Evolutionary conservation across 2,888 invertebrate species (phyloP).

Genomic region (Apamea epomidion): DNA sequence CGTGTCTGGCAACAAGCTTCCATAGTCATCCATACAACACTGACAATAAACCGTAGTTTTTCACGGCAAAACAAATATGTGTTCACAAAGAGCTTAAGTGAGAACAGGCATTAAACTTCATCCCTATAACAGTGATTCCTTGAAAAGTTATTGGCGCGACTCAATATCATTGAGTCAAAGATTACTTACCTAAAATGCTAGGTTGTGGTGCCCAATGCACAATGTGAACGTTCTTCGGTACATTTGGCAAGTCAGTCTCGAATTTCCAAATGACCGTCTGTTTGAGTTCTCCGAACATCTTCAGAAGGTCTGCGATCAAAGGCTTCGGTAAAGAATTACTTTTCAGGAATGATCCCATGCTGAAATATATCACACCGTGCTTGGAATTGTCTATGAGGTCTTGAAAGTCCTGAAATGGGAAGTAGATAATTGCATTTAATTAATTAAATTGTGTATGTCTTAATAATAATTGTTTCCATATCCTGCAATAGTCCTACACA

Average conservation of each 20-base stretch:
- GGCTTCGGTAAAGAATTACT: slow-evolving; percentile 74
- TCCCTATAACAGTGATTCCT: neutral
- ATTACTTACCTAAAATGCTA: slow-evolving; percentile 77
- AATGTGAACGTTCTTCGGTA: slow-evolving; percentile 80
- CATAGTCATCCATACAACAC: too few species aligned
- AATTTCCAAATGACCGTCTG: slow-evolving; percentile 84
- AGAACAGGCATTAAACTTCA: neutral
- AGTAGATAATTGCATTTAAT: neutral
- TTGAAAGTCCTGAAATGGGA: slow-evolving; percentile 78
- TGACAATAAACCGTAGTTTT: too few species aligned
- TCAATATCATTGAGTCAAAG: neutral
- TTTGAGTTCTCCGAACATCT: slow-evolving; percentile 76
- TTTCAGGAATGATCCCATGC: slow-evolving; percentile 79
- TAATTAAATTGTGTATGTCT: neutral
- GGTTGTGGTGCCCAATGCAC: slow-evolving; percentile 83
- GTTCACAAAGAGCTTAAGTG: too few species aligned
- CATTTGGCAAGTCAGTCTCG: slow-evolving; percentile 74
- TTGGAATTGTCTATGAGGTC: slow-evolving; percentile 77
- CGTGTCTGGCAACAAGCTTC: too few species aligned
- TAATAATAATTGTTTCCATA: neutral
- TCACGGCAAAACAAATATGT: too few species aligned
- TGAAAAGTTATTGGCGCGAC: neutral
- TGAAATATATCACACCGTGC: slow-evolving; percentile 82
- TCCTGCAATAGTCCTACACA: neutral
- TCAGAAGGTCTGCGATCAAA: slow-evolving; percentile 71